A percentile compares a stretch with the other conserved stretches of the same genome.
Conservation (phyloP, 2,888 invertebrate genomes). For the Chesias legatella region DNA sequence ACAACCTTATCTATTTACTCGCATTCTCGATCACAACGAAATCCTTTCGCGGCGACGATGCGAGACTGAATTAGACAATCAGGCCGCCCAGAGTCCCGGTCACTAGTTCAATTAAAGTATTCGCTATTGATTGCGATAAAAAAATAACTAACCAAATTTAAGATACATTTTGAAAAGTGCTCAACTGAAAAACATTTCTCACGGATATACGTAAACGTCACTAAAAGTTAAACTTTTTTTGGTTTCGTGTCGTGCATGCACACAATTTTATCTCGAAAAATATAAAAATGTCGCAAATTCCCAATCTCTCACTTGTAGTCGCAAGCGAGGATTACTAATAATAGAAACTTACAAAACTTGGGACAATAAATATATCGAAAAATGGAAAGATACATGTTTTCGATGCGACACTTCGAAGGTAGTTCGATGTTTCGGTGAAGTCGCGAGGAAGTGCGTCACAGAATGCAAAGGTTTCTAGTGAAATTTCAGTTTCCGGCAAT, state of each 20-base stretch:
- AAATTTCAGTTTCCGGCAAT: conserved; percentile 18
- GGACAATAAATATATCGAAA: conserved; percentile 40
- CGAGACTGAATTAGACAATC: background rate
- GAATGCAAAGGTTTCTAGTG: too few relatives aligned
- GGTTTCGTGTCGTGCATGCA: conserved; percentile 65
- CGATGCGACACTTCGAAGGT: conserved; percentile 32
- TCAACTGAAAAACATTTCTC: conserved; percentile 38
- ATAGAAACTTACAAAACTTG: conserved; percentile 50
- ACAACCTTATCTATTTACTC: conserved; percentile 6
- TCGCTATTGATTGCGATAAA: conserved; percentile 18
- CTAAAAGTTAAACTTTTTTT: conserved; percentile 51
- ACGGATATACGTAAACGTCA: conserved; percentile 53
- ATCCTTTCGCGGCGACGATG: too few relatives aligned
- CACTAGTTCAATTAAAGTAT: conserved; percentile 13
- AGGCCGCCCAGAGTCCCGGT: conserved; percentile 9
- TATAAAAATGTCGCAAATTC: conserved; percentile 35
- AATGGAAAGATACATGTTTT: conserved; percentile 28
- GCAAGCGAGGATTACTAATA: conserved; percentile 24
- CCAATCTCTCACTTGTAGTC: conserved; percentile 19
- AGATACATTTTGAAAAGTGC: conserved; percentile 18
- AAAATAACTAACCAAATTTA: conserved; percentile 18
- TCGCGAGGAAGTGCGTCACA: background rate
- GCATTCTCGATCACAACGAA: too few relatives aligned
- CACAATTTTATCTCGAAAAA: conserved; percentile 59
- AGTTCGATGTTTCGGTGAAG: conserved; percentile 30